These are phyloP conservation scores for Aphelocoma coerulescens DNA, from an alignment of 2,113 vertebrate genomes.

Conservation along the genomic window DNA sequence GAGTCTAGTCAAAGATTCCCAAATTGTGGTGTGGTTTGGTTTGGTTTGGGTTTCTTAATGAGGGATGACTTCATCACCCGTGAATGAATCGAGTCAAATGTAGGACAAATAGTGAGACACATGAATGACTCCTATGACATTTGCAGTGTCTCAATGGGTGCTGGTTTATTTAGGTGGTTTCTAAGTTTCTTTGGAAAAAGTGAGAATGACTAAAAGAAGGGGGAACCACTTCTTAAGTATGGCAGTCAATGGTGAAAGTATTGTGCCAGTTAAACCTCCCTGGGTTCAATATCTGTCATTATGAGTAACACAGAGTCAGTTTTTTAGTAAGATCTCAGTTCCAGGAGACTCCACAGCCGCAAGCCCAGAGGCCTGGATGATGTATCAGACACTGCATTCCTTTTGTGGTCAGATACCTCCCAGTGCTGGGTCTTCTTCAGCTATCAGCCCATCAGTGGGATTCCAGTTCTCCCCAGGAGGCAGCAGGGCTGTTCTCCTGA, in stretches of 20 bases:
- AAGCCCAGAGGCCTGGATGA: not conserved
- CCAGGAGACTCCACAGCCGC: not conserved
- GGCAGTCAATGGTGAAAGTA: not conserved
- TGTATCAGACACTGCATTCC: not conserved
- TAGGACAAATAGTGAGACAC: slow-evolving; percentile 56
- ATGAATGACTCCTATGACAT: slow-evolving; percentile 67
- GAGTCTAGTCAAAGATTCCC: slow-evolving; percentile 46
- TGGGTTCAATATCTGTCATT: not conserved
- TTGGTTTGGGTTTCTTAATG: slow-evolving; percentile 54
- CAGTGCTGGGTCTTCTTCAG: not conserved
- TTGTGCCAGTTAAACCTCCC: not conserved
- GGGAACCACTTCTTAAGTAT: not conserved
- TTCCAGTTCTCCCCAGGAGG: not conserved
- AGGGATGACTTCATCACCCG: slow-evolving; percentile 58
- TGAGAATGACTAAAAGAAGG: slow-evolving; percentile 37
- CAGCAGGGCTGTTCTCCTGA: not conserved
- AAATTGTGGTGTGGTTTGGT: slow-evolving; percentile 17
- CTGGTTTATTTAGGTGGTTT: slow-evolving; percentile 69
- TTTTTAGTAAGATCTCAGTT: not conserved
- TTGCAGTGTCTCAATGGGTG: slow-evolving; percentile 47
- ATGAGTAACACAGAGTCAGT: not conserved
- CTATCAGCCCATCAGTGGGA: not conserved
- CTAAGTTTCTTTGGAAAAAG: slow-evolving; percentile 59
- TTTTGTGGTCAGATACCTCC: not conserved
- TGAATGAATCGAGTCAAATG: slow-evolving; percentile 62